Conservation (phyloP, 2,797 vertebrate genomes). For the Leptoclinus maculatus region DNA sequence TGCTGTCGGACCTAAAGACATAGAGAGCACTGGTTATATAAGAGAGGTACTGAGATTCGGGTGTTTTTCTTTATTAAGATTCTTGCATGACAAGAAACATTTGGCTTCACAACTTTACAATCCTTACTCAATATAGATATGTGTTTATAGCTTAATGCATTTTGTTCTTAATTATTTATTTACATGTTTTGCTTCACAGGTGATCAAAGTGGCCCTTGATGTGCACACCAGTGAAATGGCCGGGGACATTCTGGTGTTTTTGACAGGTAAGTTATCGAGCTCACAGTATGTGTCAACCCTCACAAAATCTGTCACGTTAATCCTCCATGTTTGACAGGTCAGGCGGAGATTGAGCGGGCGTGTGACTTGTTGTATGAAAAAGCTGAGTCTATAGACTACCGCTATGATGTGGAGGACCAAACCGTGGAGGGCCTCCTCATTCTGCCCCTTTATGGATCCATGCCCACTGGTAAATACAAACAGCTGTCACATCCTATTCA, state of each 20-base stretch:
- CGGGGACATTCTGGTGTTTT: conserved; percentile 96
- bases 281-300: not conserved
- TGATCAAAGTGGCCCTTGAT: conserved; percentile 91
- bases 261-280: conserved; percentile 86
- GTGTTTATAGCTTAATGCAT: not conserved
- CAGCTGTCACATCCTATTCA: not conserved
- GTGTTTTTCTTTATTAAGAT: not conserved
- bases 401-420: conserved; percentile 90
- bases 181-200: conserved; percentile 76
- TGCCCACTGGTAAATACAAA: conserved; percentile 91
- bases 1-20: conserved; percentile 92
- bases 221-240: conserved; percentile 91
- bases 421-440: conserved; percentile 95
- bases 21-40: conserved; percentile 89
- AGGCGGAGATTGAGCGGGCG: conserved; percentile 94
- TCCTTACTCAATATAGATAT: not conserved
- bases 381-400: conserved; percentile 93
- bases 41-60: conserved; percentile 87
- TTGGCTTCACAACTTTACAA: not conserved
- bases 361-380: conserved; percentile 93
- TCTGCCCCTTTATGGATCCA: conserved; percentile 95
- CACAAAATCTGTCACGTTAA: not conserved
- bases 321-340: conserved; percentile 82
- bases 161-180: not conserved
- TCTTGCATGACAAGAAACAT: not conserved